Percentiles rank a stretch among this genome's conserved stretches.
phyloP scores from a whole-genome alignment of 2,888 invertebrate genomes.

The Isotomurus palustris region DNA sequence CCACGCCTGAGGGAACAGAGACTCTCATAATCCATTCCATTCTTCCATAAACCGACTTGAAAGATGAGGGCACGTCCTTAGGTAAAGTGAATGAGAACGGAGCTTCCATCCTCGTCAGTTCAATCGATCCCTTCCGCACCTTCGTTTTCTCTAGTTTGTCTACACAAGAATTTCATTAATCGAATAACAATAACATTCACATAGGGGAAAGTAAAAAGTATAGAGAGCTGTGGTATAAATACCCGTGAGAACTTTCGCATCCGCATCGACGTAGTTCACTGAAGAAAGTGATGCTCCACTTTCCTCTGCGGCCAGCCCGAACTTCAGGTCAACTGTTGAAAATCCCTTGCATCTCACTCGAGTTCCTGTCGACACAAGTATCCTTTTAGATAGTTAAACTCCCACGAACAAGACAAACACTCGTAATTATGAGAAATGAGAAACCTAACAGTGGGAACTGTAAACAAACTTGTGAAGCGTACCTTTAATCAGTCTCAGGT shows the following conservation, averaged over 20 bases:
- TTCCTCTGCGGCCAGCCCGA: constrained; percentile 4
- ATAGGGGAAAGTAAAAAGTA: too few species aligned
- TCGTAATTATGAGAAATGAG: too few species aligned
- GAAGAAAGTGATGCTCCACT: constrained; percentile 13
- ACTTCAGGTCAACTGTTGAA: constrained; percentile 22
- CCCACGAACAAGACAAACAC: too few species aligned
- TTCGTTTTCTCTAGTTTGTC: constrained; percentile 17
- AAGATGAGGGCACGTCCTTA: constrained; percentile 27
- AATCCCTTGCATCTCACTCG: constrained; percentile 23
- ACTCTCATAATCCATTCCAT: constrained; percentile 27
- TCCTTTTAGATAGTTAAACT: too few species aligned
- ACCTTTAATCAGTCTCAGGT: constrained; percentile 30
- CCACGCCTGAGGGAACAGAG: constrained; percentile 22
- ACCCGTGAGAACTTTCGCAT: constrained; percentile 25
- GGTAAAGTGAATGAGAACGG: constrained; percentile 20
- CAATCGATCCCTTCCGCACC: not conserved
- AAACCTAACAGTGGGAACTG: too few species aligned
- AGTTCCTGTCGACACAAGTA: not conserved
- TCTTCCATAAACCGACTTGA: constrained; percentile 20
- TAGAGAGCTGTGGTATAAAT: too few species aligned
- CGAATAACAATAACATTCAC: too few species aligned
- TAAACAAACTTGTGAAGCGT: too few species aligned
- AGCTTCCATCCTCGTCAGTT: constrained; percentile 21
- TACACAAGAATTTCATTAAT: not conserved
- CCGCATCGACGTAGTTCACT: constrained; percentile 23